A percentile compares a stretch with the other conserved stretches of the same genome.
Evolutionary conservation across 64 coral and sea anemone species (phyloP).

Genomic region (Cladopsammia gracilis): DNA sequence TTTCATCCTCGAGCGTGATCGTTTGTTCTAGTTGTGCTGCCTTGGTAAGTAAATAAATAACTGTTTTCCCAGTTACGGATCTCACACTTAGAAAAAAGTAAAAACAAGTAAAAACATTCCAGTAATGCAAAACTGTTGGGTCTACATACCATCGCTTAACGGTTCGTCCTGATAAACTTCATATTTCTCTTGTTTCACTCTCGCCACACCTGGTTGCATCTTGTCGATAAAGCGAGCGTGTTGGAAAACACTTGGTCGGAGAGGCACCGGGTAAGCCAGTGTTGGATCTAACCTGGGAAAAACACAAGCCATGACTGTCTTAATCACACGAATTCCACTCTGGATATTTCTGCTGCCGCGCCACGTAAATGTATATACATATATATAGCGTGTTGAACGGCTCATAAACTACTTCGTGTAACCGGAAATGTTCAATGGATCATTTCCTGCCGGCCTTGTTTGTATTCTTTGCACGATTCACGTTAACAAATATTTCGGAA

Average conservation of each 20-base stretch:
- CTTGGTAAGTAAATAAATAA: no score
- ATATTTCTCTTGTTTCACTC: constrained; percentile 87
- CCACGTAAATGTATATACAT: not conserved
- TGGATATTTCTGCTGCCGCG: not conserved
- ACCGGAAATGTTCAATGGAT: constrained; percentile 46
- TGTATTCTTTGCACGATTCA: constrained; percentile 47
- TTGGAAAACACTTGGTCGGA: constrained; percentile 87
- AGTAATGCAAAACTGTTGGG: not conserved
- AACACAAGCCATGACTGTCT: constrained; percentile 34
- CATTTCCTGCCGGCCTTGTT: constrained; percentile 38
- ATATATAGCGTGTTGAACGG: constrained; percentile 27
- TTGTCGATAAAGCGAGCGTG: constrained; percentile 94
- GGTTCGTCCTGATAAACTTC: constrained; percentile 68
- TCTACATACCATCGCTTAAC: constrained; percentile 76
- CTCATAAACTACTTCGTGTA: constrained; percentile 5
- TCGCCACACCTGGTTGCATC: constrained; percentile 80
- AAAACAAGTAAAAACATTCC: not conserved
- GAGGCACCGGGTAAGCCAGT: constrained; percentile 81
- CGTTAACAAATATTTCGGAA: constrained; percentile 44
- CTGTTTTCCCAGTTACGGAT: no score
- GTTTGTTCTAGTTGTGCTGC: no score
- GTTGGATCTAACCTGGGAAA: constrained; percentile 84
- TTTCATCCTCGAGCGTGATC: no score
- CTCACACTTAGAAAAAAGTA: no score
- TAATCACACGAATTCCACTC: not conserved